Conservation (phyloP, 2,797 vertebrate species). For the Epinephelus coioides region DNA sequence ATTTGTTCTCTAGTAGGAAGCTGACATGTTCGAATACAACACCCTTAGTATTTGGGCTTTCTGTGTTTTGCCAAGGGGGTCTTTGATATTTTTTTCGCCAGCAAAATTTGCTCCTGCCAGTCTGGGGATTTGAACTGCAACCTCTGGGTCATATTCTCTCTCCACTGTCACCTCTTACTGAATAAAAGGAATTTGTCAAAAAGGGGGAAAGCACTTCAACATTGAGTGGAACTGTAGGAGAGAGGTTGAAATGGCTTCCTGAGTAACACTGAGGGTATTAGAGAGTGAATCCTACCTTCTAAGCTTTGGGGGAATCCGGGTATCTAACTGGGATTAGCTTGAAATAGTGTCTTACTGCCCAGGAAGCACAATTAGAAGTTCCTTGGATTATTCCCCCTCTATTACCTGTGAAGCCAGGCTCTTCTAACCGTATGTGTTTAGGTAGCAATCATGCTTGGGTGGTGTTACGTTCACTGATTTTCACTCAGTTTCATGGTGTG, state of each 20-base stretch:
- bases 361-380: slow-evolving; percentile 82
- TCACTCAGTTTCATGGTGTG: too few species aligned
- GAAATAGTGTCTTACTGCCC: slow-evolving; percentile 70
- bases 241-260: slow-evolving; percentile 62
- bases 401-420: slow-evolving; percentile 31
- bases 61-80: slow-evolving; percentile 1
- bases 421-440: slow-evolving; percentile 16
- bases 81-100: slow-evolving; percentile 30
- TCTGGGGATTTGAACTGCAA: slow-evolving; percentile 42
- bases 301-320: slow-evolving; percentile 69
- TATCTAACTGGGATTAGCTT: slow-evolving; percentile 80
- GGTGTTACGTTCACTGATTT: neutral
- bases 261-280: slow-evolving; percentile 64
- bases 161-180: slow-evolving; percentile 55
- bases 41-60: neutral
- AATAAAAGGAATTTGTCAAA: slow-evolving; percentile 61
- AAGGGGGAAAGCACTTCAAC: slow-evolving; percentile 50
- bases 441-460: slow-evolving; percentile 39
- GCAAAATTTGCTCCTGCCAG: slow-evolving; percentile 12
- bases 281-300: slow-evolving; percentile 73
- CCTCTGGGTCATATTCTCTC: slow-evolving; percentile 50
- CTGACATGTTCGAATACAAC: neutral
- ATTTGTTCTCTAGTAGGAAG: slow-evolving; percentile 1
- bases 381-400: slow-evolving; percentile 61
- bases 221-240: slow-evolving; percentile 50